Percentiles rank a stretch among this genome's conserved stretches.
These are phyloP conservation scores for Gymnoscelis rufifasciata DNA, from an alignment of 2,888 invertebrate genomes.

Conservation along the genomic window DNA sequence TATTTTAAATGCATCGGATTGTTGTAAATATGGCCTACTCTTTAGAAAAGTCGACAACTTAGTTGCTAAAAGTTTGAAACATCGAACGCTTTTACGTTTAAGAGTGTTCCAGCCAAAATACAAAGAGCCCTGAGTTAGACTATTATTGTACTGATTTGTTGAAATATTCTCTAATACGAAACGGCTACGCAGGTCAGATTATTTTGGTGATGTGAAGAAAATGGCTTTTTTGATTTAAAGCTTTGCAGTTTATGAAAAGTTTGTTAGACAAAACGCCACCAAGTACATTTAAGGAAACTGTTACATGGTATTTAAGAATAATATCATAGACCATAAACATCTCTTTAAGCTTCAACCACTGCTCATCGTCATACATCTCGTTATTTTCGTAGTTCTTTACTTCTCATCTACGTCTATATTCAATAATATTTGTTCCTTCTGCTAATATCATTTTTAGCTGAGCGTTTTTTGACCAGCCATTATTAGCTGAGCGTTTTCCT, in stretches of 20 bases:
- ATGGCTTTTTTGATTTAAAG: constrained; percentile 63
- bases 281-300: too few species aligned
- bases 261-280: not conserved
- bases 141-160: constrained; percentile 15
- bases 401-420: too few species aligned
- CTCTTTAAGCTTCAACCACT: too few species aligned
- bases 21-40: not conserved
- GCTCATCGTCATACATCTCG: too few species aligned
- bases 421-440: too few species aligned
- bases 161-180: constrained; percentile 19
- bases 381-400: too few species aligned
- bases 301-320: constrained; percentile 1
- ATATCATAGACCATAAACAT: too few species aligned
- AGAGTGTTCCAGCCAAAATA: constrained; percentile 46
- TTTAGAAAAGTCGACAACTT: constrained; percentile 57
- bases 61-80: constrained; percentile 73
- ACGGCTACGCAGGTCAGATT: constrained; percentile 32
- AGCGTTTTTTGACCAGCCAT: too few species aligned
- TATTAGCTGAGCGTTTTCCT: too few species aligned
- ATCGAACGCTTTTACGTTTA: constrained; percentile 69
- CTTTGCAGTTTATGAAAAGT: constrained; percentile 57
- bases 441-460: too few species aligned
- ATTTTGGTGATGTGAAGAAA: constrained; percentile 39
- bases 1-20: not conserved
- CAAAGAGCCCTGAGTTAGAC: constrained; percentile 31